Percentiles rank a stretch among this genome's conserved stretches.
Conservation (phyloP, 92 coral and sea anemone genomes). For the Isaurus tuberculatus region DNA sequence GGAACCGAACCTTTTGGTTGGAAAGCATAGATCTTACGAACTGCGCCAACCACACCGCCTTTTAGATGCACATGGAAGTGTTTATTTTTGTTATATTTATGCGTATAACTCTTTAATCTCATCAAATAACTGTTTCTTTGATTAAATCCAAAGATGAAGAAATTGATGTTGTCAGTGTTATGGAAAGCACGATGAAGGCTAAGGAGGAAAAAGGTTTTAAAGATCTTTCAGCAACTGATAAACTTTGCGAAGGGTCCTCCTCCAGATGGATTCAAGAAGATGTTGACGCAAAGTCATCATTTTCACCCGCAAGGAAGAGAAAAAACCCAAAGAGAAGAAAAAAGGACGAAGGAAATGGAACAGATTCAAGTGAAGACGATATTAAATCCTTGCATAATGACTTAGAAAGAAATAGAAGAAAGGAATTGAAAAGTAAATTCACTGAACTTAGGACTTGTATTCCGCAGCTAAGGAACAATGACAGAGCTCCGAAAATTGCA, state of each 20-base stretch:
- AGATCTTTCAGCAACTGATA: slow-evolving; percentile 6
- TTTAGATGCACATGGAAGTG: too few relatives aligned
- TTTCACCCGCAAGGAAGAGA: slow-evolving; percentile 6
- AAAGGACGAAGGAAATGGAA: slow-evolving; percentile 40
- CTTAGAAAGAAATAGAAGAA: slow-evolving; percentile 78
- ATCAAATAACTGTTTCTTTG: background rate
- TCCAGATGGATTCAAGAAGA: slow-evolving; percentile 39
- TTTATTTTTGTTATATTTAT: too few relatives aligned
- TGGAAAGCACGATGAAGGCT: slow-evolving; percentile 30
- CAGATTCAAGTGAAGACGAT: slow-evolving; percentile 65
- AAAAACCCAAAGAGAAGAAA: slow-evolving; percentile 33
- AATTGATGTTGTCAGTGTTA: slow-evolving; percentile 77
- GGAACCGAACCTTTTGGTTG: too few relatives aligned
- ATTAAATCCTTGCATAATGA: slow-evolving; percentile 79
- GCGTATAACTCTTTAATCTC: too few relatives aligned
- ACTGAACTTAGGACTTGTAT: slow-evolving; percentile 68
- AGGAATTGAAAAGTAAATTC: slow-evolving; percentile 80
- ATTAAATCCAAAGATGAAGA: slow-evolving; percentile 64
- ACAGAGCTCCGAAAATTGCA: slow-evolving; percentile 82
- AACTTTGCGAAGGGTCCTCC: background rate
- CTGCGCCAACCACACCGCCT: too few relatives aligned
- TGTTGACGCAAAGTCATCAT: background rate
- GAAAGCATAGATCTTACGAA: too few relatives aligned
- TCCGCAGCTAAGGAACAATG: slow-evolving; percentile 65
- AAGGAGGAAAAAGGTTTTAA: background rate